Conservation (phyloP, 2,888 invertebrate genomes). For the Dicroscelio sp. region DNA sequence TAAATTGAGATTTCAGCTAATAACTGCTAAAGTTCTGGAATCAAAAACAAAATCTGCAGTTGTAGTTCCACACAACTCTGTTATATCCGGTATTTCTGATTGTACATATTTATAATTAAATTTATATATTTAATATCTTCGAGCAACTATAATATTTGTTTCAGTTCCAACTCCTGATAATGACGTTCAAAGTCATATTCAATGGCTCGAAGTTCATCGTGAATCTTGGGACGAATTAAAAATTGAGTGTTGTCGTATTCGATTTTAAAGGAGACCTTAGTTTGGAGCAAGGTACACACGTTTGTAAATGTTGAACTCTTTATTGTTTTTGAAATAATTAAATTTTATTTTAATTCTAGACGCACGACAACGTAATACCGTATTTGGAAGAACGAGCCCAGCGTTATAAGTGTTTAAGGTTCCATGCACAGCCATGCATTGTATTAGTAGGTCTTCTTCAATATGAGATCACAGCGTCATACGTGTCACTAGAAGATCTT, state of each 20-base stretch:
- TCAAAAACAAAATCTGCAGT: not conserved
- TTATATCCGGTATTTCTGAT: not conserved
- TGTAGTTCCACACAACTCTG: not conserved
- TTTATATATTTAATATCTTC: not conserved
- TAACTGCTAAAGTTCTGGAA: not conserved
- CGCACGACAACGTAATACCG: not conserved
- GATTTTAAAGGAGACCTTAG: not conserved
- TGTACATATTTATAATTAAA: not conserved
- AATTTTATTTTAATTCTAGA: too few relatives aligned
- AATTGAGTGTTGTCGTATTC: not conserved
- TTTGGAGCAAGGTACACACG: too few relatives aligned
- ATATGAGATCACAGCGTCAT: not conserved
- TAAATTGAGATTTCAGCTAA: not conserved
- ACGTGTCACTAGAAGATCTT: constrained; percentile 29
- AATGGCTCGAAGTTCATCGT: not conserved
- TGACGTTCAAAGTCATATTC: not conserved
- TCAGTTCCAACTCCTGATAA: not conserved
- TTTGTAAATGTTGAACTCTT: not conserved
- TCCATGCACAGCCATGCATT: constrained; percentile 30
- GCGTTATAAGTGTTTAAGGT: not conserved
- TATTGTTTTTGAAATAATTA: too few relatives aligned
- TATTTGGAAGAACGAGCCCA: not conserved
- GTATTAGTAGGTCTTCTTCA: not conserved
- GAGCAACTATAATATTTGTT: not conserved
- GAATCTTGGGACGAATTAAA: not conserved